Evolutionary conservation across 2,113 vertebrate species (phyloP).

Genomic region (Narcine bancroftii): DNA sequence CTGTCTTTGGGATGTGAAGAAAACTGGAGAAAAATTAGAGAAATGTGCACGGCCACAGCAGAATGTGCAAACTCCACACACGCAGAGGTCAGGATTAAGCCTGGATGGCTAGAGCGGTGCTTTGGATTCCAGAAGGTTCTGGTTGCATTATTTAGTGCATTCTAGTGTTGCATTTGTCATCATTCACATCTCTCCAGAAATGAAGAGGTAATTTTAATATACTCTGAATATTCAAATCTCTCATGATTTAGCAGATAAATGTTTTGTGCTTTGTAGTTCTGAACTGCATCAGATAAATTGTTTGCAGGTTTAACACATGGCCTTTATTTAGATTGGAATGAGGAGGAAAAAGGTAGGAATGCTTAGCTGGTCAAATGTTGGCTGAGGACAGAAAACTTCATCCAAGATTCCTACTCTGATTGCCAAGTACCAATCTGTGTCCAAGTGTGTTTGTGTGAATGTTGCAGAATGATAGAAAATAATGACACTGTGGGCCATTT

Average conservation of each 20-base stretch:
- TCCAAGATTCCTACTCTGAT: background rate
- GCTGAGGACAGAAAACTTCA: background rate
- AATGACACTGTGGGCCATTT: too few species aligned
- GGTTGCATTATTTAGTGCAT: background rate
- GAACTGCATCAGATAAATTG: too few species aligned
- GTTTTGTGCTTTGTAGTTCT: background rate
- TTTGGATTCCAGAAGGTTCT: background rate
- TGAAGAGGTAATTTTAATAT: background rate
- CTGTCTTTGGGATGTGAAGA: too few species aligned
- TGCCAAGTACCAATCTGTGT: background rate
- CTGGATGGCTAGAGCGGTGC: too few species aligned
- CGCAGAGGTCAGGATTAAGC: too few species aligned
- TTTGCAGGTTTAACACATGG: background rate
- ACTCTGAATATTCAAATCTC: background rate
- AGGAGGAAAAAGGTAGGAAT: background rate
- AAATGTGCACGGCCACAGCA: too few species aligned
- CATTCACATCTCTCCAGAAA: background rate
- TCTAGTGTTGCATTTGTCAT: background rate
- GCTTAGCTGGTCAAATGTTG: background rate
- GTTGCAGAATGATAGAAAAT: too few species aligned
- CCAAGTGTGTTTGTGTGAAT: background rate
- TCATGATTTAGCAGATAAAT: background rate
- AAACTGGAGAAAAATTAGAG: too few species aligned
- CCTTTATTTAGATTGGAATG: background rate
- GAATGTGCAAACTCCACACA: too few species aligned